Base-by-base conservation (phyloP, 2,888 invertebrate genomes). In the Cancer borealis region DNA sequence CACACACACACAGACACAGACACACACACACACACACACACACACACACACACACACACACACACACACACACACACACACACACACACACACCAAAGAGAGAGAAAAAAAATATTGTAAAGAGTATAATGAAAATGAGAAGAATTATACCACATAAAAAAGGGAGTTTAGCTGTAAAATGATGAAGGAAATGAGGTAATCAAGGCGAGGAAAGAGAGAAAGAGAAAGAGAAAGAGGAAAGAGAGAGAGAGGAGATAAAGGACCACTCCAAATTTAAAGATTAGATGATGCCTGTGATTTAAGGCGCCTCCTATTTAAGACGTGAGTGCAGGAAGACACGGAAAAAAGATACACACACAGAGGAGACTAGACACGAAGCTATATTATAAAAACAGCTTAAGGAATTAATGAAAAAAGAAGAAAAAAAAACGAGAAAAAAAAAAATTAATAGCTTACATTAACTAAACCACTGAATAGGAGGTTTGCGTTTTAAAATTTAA, bases 171-270 rank as follows among this genome's bases (percentile, higher is more conserved):
- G 26, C 79, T 26, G 30, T 26, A 79, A 30, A 79, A 79, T 79
- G 30, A 79, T 79, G 79, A 26, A 79, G 79, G 79, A 79, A 79
- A 79, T 79, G 79, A 79, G 79, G 79, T 79, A 79, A 79, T 79
- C 79, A 30, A 30, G 79, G 79, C 26, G 30, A 30, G 30, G 30
- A 79, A 8, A 30, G 30, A 79, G 79, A 79, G 79, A 79, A 14
- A 79, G 30, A 79, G 30, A 30, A 30, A 6, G 10, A 30, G 30
- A 79, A 30, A 79, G 30, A 79, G 30, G 30, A 79, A 30, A 79
- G 79, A 79, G 30, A 79, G 30, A 26, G 30, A 30, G 30, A 6
- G 30, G 30, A 79, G 79, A 79, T 30, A 14, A 79, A 79, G 12
- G 79, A 79, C 79, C 79, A 30, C 30, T 79, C 30, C 30, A 79